Base-by-base conservation (phyloP, 2,113 vertebrate genomes). In the Labeo catla region DNA sequence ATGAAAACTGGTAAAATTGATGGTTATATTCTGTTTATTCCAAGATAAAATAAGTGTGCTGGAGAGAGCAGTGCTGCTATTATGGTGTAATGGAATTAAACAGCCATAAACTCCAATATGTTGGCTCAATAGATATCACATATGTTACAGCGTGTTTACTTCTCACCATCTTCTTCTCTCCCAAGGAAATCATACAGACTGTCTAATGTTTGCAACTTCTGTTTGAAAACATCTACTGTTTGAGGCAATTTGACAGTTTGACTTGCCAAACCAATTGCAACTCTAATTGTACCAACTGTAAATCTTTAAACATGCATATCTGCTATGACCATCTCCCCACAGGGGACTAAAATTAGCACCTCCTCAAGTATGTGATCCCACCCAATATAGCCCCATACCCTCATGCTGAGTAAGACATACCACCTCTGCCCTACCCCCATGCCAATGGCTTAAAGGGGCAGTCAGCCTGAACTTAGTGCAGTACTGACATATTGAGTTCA, bases 321-420 rank as follows among this genome's bases (percentile, higher is more conserved):
- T 61, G 36, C 77, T 73, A 65, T 52, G 61, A 80, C 89, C 89
- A 91, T 86, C 65, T 89, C 72, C 83, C 89, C 89, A 86, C 92
- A 89, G 89, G 76, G 21, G 5, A 89, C 91, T 91, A 91, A 88
- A 94, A 94, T 94, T 95, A 94, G 93, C 88, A 23, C 34, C 79
- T 86, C 88, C 91, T 82, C 8, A 83, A 88, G 90, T 90, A 85
- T 66, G 78, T 87, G 88, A 87, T 28, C 63, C 84, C 85, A 90
- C 92, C 92, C 82, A 87, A 89, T 89, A 88, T 93, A 92, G 92
- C 89, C 57, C 88, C 72, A 84, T 79, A 74, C 86, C 90, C 89
- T 89, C 89, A 88, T 91, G 93, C 93, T 89, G 94, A 94, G 89
- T 93, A 90, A 92, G 91, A 93, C 91, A 94, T 92, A 86, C 90